A percentile compares a stretch with the other conserved stretches of the same genome.
Evolutionary conservation across 2,113 vertebrate species (phyloP).

Genomic region (Mirza zaza): DNA sequence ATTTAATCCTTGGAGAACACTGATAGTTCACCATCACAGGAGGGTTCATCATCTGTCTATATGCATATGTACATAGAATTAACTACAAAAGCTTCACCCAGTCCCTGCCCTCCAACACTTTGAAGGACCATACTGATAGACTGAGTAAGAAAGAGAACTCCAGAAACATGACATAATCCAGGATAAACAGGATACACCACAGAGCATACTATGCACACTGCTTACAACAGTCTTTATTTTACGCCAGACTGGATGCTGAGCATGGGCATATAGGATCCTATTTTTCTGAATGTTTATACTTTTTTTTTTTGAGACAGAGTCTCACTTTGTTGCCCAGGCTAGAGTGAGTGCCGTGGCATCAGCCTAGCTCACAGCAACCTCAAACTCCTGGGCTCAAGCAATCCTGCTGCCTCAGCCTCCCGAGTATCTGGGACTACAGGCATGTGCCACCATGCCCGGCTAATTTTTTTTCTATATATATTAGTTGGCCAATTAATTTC

Average conservation of each 20-base stretch:
- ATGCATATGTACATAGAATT: background rate
- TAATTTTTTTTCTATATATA: no score
- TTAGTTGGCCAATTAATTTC: no score
- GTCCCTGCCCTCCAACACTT: background rate
- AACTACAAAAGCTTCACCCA: background rate
- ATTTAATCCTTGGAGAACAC: constrained; percentile 1
- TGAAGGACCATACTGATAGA: background rate
- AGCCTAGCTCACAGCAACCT: no score
- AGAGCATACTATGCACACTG: background rate
- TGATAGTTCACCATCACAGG: background rate
- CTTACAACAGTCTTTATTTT: background rate
- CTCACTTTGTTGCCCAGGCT: no score
- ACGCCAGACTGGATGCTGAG: background rate
- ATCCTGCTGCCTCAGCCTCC: no score
- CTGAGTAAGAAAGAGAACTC: background rate
- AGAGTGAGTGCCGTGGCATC: no score
- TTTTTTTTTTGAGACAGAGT: no score
- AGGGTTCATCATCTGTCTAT: background rate
- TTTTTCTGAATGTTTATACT: background rate
- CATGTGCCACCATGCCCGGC: no score
- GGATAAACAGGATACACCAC: background rate
- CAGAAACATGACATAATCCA: background rate
- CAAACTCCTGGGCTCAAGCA: no score
- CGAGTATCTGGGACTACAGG: no score
- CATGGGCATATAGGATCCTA: background rate